These are phyloP conservation scores for Coregonus ussuriensis DNA, from an alignment of 2,797 vertebrate genomes.

Conservation along the genomic window DNA sequence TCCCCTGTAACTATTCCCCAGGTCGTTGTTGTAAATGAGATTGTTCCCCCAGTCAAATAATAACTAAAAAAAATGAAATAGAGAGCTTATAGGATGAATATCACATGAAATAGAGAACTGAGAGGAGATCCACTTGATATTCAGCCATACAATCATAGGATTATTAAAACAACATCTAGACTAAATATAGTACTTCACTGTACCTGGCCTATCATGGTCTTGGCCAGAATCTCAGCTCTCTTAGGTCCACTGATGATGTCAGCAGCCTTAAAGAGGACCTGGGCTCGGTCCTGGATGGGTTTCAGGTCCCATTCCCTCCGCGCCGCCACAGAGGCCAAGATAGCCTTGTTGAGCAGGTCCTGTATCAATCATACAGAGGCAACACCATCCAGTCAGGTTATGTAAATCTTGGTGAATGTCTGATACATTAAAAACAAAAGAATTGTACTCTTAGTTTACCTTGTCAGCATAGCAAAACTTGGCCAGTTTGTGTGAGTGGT, in stretches of 20 bases:
- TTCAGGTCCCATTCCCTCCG: slow-evolving; percentile 92
- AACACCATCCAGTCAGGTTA: not conserved
- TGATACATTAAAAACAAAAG: not conserved
- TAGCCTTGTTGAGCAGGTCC: slow-evolving; percentile 90
- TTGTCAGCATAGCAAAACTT: slow-evolving; percentile 95
- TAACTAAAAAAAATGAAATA: no score
- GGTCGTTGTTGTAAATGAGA: no score
- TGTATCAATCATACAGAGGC: slow-evolving; percentile 47
- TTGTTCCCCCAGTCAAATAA: no score
- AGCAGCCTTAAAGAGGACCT: slow-evolving; percentile 89
- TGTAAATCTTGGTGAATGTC: not conserved
- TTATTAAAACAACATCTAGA: not conserved
- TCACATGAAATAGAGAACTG: no score
- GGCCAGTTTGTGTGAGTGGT: slow-evolving; percentile 89
- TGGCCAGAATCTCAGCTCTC: slow-evolving; percentile 89
- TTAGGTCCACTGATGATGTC: slow-evolving; percentile 85
- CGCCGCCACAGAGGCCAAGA: slow-evolving; percentile 80
- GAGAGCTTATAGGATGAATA: no score
- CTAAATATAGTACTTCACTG: not conserved
- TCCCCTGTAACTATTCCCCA: no score
- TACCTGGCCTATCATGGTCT: slow-evolving; percentile 97
- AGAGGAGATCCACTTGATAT: no score
- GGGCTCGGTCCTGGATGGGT: slow-evolving; percentile 85
- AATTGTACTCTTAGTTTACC: slow-evolving; percentile 66
- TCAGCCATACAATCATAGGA: no score